Evolutionary conservation across 2,888 invertebrate species (phyloP).

Genomic region (Eilema sororculum): DNA sequence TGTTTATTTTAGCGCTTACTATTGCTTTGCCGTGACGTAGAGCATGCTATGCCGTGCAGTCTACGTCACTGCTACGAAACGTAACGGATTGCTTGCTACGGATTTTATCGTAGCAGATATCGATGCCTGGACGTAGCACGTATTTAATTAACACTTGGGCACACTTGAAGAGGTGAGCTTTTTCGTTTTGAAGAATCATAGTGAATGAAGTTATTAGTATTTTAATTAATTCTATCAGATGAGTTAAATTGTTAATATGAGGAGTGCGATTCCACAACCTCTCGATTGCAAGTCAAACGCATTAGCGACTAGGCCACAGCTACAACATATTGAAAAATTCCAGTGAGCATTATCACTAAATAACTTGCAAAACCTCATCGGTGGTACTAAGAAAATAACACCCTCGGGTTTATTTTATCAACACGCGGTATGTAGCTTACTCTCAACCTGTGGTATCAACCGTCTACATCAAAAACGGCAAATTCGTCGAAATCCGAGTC

Average conservation of each 20-base stretch:
- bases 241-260: background rate
- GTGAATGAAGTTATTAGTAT: background rate
- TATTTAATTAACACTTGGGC: background rate
- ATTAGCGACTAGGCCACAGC: no score
- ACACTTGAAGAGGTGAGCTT: background rate
- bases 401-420: background rate
- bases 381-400: background rate
- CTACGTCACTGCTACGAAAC: background rate
- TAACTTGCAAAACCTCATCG: no score
- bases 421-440: background rate
- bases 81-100: background rate
- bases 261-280: no score
- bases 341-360: background rate
- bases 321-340: no score
- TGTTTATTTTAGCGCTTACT: background rate
- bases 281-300: no score
- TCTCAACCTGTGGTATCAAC: background rate
- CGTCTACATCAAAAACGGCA: conserved; percentile 8
- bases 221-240: background rate
- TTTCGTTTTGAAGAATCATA: background rate
- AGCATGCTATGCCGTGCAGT: background rate
- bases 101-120: background rate
- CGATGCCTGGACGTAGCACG: background rate
- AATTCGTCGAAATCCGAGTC: background rate
- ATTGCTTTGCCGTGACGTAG: background rate